Evolutionary conservation across 2,888 invertebrate genomes (phyloP).

Genomic region (Athalia cordata): DNA sequence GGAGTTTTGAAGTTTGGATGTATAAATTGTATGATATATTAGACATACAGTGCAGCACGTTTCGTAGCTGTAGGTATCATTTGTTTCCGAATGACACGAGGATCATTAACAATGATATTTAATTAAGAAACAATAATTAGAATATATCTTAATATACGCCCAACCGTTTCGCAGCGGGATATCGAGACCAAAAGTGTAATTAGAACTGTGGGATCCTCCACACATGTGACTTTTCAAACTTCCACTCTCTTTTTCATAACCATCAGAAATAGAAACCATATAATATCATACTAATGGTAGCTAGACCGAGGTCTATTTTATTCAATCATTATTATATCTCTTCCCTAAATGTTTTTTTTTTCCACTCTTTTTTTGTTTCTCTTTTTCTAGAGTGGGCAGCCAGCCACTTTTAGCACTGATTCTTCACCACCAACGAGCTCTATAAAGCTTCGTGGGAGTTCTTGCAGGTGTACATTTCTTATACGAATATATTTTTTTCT

Average conservation of each 20-base stretch:
- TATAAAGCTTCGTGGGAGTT: conserved; percentile 30
- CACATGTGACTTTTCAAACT: conserved; percentile 20
- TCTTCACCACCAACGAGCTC: not conserved
- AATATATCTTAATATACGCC: conserved; percentile 46
- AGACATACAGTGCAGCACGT: not conserved
- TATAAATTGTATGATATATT: no score
- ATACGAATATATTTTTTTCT: not conserved
- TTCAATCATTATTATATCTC: not conserved
- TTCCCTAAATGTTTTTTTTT: not conserved
- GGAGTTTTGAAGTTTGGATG: no score
- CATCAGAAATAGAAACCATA: not conserved
- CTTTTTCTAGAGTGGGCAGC: no score
- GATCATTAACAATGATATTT: conserved; percentile 62
- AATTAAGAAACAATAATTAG: conserved; percentile 55
- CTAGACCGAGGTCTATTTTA: not conserved
- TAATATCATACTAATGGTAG: not conserved
- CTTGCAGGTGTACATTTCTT: conserved; percentile 10
- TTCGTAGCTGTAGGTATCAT: conserved; percentile 48
- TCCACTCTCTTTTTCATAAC: not conserved
- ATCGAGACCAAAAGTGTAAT: conserved; percentile 51
- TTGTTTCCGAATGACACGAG: conserved; percentile 58
- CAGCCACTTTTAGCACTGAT: conserved; percentile 31
- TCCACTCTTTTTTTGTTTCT: not conserved
- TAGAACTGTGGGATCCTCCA: conserved; percentile 59
- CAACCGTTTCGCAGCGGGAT: conserved; percentile 34